Evolutionary conservation across 2,888 invertebrate genomes (phyloP).

Genomic region (Macrosoma leucophasiata): DNA sequence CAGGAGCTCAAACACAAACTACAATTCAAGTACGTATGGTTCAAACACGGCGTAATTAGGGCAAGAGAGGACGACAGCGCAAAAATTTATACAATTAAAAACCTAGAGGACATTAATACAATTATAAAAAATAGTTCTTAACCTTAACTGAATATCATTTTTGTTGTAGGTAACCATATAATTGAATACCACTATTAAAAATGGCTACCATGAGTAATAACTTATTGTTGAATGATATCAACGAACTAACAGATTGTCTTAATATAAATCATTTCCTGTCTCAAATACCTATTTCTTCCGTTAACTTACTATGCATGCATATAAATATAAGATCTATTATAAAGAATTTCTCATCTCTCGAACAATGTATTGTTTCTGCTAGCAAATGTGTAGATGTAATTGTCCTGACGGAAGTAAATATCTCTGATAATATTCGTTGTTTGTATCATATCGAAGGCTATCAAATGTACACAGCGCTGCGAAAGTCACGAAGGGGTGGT

Average conservation of each 20-base stretch:
- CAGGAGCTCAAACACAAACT: conserved; percentile 8
- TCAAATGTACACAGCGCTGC: conserved; percentile 17
- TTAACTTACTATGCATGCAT: conserved; percentile 9
- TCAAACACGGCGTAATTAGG: conserved; percentile 11
- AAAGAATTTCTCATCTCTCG: conserved; percentile 9
- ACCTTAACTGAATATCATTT: too few species aligned
- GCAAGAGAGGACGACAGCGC: conserved; percentile 9
- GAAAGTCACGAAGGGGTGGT: conserved; percentile 16
- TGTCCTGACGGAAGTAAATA: conserved; percentile 20
- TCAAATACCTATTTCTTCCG: neutral
- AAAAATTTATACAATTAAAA: conserved; percentile 7
- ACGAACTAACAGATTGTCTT: conserved; percentile 1
- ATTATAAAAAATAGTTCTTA: conserved; percentile 2
- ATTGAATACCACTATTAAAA: too few species aligned
- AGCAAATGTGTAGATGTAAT: conserved; percentile 7
- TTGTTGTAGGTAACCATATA: too few species aligned
- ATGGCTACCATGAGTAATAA: too few species aligned
- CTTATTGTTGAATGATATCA: conserved; percentile 1
- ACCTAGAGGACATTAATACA: conserved; percentile 2
- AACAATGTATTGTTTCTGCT: conserved; percentile 3
- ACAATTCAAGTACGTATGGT: conserved; percentile 15
- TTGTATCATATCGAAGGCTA: conserved; percentile 20
- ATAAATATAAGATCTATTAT: conserved; percentile 11
- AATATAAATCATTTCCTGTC: conserved; percentile 5
- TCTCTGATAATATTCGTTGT: conserved; percentile 9